phyloP scores from a whole-genome alignment of 2,113 vertebrate genomes.

The Panurus biarmicus region DNA sequence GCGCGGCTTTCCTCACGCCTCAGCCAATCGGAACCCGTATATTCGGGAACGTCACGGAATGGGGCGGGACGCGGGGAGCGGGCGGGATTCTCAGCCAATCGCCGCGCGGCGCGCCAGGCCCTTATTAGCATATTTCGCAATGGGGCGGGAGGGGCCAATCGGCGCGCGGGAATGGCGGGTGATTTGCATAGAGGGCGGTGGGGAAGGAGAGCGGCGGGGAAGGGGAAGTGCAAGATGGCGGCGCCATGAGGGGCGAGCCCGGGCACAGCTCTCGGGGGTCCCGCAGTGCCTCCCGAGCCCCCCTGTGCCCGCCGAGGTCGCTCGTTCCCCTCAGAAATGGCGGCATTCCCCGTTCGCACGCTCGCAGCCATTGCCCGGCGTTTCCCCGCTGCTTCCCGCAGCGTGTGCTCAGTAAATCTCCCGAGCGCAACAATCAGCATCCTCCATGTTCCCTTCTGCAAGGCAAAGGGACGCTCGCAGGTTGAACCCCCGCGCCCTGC shows the following conservation, averaged over 20 bases:
- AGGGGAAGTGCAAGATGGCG: not conserved
- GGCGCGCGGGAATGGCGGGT: not conserved
- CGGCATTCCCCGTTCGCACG: rapidly evolving
- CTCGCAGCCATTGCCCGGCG: not conserved
- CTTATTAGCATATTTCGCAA: not conserved
- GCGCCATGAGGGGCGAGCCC: not conserved
- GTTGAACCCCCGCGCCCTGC: rapidly evolving
- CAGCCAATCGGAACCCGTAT: rapidly evolving
- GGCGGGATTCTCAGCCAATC: not conserved
- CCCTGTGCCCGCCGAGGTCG: not conserved
- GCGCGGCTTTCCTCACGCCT: rapidly evolving
- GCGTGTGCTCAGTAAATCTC: not conserved
- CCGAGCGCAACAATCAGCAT: no score
- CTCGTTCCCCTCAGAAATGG: not conserved
- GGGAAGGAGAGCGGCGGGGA: not conserved
- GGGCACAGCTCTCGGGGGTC: rapidly evolving
- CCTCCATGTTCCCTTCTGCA: not conserved
- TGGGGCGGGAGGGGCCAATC: not conserved
- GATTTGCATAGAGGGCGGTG: not conserved
- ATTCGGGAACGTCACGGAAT: rapidly evolving
- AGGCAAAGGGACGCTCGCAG: rapidly evolving
- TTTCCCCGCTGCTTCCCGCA: not conserved
- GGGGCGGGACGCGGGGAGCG: rapidly evolving
- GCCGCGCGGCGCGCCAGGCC: rapidly evolving
- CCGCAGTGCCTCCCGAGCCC: rapidly evolving